Conservation (phyloP, 2,888 invertebrate species). For the Auanema sp. region DNA sequence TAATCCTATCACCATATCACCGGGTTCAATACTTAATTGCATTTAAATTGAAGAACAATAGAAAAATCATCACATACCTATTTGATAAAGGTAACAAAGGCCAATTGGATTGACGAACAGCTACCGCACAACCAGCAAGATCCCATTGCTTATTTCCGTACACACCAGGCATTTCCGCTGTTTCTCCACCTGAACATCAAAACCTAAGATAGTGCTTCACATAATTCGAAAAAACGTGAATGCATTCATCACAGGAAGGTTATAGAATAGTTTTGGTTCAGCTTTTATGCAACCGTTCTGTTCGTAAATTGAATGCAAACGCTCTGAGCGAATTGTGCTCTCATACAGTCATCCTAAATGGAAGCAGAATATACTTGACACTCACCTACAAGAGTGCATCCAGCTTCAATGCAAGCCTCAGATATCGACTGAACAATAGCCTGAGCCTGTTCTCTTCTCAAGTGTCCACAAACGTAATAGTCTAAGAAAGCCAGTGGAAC, state of each 20-base stretch:
- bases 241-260: not conserved
- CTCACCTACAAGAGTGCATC: conserved; percentile 85
- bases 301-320: not conserved
- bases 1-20: conserved; percentile 83
- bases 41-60: not conserved
- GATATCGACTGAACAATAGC: conserved; percentile 78
- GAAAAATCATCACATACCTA: conserved; percentile 17
- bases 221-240: not conserved
- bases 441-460: conserved; percentile 72
- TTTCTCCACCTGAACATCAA: conserved; percentile 78
- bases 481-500: conserved; percentile 94
- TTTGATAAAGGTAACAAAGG: conserved; percentile 66
- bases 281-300: not conserved
- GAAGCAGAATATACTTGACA: too few species aligned
- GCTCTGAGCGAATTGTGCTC: conserved; percentile 1
- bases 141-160: conserved; percentile 87
- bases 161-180: conserved; percentile 95
- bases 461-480: conserved; percentile 88
- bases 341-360: not conserved
- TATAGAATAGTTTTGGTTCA: too few species aligned
- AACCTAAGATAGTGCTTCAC: not conserved
- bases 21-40: conserved; percentile 65
- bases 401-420: conserved; percentile 82
- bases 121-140: conserved; percentile 91
- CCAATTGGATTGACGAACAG: conserved; percentile 78